Evolutionary conservation across 2,888 invertebrate genomes (phyloP).

Genomic region (Deilephila elpenor): DNA sequence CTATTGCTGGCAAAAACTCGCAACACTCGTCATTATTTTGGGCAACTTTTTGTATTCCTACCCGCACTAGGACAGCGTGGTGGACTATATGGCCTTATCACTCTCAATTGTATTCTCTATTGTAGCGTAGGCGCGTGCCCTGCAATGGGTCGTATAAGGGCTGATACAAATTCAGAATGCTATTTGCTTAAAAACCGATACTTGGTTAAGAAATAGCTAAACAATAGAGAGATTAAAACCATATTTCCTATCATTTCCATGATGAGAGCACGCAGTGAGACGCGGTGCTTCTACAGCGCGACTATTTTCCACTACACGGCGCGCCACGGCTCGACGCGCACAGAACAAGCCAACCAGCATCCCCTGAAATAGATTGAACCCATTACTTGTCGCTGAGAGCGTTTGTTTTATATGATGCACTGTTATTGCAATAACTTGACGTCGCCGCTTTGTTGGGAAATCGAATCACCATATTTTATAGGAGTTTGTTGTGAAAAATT

Average conservation of each 20-base stretch:
- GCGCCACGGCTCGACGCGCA: slow-evolving; percentile 40
- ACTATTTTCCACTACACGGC: slow-evolving; percentile 46
- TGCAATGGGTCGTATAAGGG: not conserved
- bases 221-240: not conserved
- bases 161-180: not conserved
- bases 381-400: not conserved
- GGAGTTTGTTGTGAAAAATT: not conserved
- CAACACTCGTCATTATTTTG: too few relatives aligned
- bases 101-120: too few relatives aligned
- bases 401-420: slow-evolving; percentile 11
- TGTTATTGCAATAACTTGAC: not conserved
- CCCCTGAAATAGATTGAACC: slow-evolving; percentile 26
- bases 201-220: not conserved
- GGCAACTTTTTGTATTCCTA: too few relatives aligned
- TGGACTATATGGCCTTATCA: too few relatives aligned
- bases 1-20: too few relatives aligned
- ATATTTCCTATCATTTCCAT: not conserved
- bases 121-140: too few relatives aligned
- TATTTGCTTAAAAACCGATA: not conserved
- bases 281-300: slow-evolving; percentile 36
- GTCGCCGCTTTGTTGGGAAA: not conserved
- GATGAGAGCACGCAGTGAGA: not conserved
- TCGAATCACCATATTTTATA: not conserved
- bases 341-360: slow-evolving; percentile 21
- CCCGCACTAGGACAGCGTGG: too few relatives aligned